Evolutionary conservation across 2,888 invertebrate genomes (phyloP), one percentile per base, ranked within the genome.

Genomic region (Drosophila dives): DNA sequence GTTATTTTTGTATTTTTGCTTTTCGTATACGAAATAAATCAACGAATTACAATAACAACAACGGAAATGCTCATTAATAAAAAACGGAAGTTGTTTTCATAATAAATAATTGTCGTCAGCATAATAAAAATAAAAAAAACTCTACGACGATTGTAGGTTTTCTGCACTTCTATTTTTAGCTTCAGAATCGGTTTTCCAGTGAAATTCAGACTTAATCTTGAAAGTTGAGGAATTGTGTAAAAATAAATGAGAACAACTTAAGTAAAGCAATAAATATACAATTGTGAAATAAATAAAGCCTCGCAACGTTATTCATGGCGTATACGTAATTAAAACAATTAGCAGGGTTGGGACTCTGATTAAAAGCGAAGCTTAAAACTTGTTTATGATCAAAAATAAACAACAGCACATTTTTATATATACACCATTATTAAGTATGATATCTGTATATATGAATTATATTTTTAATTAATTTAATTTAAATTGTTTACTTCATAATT

Each of bases 21-120:
- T n/a, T 49, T 63, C 64, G 64, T 62, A 29, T 64, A 64, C 36
- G 80, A 79, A 71, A 36, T 50, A 67, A 48, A 54, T 29, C 65
- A 76, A 70, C 40, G 63, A 69, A 29, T 60, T n/a, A 29, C 23
- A 66, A 64, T 12, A 66, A 49, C 20, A 61, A 33, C 20, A 76
- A 80, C 80, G 88, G 85, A 85, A 85, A 75, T 83, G 73, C 75
- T 72, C 79, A 58, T 86, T 75, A 85, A 72, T 72, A 48, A 71
- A 67, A 72, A 75, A 75, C 88, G 88, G 85, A 88, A 83, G 88
- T 86, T 60, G 66, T n/a, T n/a, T n/a, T n/a, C n/a, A n/a, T n/a
- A n/a, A n/a, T n/a, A n/a, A n/a, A n/a, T n/a, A n/a, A n/a, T n/a
- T n/a, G n/a, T n/a, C n/a, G 63, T 33, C 51, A 15, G 40, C 36